Percentiles rank a stretch among this genome's conserved stretches.
Evolutionary conservation across 2,797 vertebrate species (phyloP).

Genomic region (Cyprinella venusta): DNA sequence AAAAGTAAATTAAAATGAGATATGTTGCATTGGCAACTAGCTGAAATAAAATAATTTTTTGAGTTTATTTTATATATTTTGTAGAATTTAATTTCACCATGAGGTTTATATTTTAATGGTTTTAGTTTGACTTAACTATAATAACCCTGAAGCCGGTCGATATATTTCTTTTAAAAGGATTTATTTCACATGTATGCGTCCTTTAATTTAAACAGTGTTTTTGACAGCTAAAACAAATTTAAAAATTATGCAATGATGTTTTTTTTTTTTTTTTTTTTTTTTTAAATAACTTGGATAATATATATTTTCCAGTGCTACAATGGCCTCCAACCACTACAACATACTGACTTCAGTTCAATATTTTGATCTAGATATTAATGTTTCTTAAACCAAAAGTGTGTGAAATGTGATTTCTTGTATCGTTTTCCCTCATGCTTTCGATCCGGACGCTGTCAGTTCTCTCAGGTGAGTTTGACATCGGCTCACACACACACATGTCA

Average conservation of each 20-base stretch:
- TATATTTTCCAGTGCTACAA: background rate
- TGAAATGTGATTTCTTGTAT: background rate
- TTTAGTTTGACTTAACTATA: no score
- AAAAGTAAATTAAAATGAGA: no score
- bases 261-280: no score
- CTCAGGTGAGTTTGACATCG: conserved; percentile 71
- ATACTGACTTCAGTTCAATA: background rate
- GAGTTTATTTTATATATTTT: no score
- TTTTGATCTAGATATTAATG: background rate
- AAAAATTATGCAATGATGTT: no score
- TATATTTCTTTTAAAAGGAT: background rate
- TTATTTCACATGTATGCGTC: no score
- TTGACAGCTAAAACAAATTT: background rate
- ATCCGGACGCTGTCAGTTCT: conserved; percentile 72
- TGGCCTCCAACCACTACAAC: background rate
- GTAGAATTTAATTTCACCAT: no score
- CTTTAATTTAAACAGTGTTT: background rate
- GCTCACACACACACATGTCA: background rate
- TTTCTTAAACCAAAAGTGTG: background rate
- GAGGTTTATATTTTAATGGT: no score
- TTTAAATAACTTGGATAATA: background rate
- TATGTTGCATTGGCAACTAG: no score
- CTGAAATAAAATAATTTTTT: no score
- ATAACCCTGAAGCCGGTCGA: no score
- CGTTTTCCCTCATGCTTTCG: conserved; percentile 46